Percentiles rank a stretch among this genome's conserved stretches.
Evolutionary conservation across 2,113 vertebrate genomes (phyloP).

Genomic region (Apus apus): DNA sequence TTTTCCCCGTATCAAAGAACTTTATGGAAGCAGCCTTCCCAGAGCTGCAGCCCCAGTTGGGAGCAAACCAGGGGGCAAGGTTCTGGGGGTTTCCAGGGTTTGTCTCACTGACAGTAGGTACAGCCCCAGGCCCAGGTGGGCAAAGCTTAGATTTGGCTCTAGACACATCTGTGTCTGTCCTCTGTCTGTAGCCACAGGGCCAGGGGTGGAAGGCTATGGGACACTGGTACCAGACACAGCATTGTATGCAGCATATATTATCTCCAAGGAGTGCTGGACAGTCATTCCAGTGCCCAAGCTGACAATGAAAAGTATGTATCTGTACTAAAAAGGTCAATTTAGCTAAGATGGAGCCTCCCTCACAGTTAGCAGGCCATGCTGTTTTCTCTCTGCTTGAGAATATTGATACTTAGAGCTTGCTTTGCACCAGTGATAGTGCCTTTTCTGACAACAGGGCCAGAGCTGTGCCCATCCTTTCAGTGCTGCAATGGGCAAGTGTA

Average conservation of each 20-base stretch:
- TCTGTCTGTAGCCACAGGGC: neutral
- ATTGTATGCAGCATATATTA: neutral
- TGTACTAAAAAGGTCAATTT: neutral
- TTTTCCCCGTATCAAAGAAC: neutral
- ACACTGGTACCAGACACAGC: neutral
- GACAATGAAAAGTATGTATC: rapidly evolving
- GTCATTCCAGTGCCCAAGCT: neutral
- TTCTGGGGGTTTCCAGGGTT: neutral
- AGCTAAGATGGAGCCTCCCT: neutral
- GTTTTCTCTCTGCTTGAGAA: neutral
- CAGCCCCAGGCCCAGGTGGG: neutral
- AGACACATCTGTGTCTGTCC: neutral
- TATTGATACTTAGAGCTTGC: neutral
- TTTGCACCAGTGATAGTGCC: neutral
- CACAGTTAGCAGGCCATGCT: neutral
- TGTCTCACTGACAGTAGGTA: neutral
- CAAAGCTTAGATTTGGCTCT: neutral
- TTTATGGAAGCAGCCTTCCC: neutral
- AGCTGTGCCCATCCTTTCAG: neutral
- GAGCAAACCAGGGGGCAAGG: neutral
- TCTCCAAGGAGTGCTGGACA: neutral
- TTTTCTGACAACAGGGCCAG: neutral
- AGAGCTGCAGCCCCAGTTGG: neutral
- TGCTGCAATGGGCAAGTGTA: neutral
- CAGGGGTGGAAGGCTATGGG: neutral